Base-by-base conservation (phyloP, 2,113 vertebrate genomes). In the Chionodraco myersi region DNA sequence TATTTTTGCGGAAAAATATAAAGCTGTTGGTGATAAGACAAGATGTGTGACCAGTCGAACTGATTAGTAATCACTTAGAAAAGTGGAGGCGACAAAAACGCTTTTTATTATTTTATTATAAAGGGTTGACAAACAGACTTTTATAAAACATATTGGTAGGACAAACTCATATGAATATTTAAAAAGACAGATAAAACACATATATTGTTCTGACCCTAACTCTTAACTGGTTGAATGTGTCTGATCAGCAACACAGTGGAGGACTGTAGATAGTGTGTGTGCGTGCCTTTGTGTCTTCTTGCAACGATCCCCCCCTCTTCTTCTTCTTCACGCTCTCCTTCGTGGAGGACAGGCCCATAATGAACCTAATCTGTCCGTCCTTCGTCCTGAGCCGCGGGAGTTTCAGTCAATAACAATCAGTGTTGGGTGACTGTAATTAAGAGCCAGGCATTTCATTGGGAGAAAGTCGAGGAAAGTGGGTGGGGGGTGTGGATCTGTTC, bases 371-470 rank as follows among this genome's bases (percentile, higher is more conserved):
- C 93, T 94, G 88, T 93, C 91, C 88, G 91, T 92, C 94, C 93
- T 93, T 94, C 79, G 93, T 94, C 94, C 93, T 67, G 89, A 93
- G 93, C 94, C 89, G 72, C 89, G 91, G 92, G 93, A 94, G 89
- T 88, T 91, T 93, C 94, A 91, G 94, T 96, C 95, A 95, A 96
- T 96, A 95, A 95, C 94, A 95, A 95, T 96, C 95, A 95, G 94
- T 91, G 93, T 94, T 93, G 93, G 93, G 93, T 91, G 92, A 94
- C 94, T 95, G 94, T 95, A 95, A 95, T 95, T 96, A 96, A 95
- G 94, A 94, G 89, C 84, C 90, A 92, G 89, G 88, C 92, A 91
- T 94, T 91, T 95, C 94, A 93, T 92, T 93, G 94, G 94, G 91
- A 93, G 91, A 92, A 91, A 90, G 93, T 91, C 76, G 74, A 74